Base-by-base conservation (phyloP, 1,140 invertebrate species). In the Agrypnia vestita region DNA sequence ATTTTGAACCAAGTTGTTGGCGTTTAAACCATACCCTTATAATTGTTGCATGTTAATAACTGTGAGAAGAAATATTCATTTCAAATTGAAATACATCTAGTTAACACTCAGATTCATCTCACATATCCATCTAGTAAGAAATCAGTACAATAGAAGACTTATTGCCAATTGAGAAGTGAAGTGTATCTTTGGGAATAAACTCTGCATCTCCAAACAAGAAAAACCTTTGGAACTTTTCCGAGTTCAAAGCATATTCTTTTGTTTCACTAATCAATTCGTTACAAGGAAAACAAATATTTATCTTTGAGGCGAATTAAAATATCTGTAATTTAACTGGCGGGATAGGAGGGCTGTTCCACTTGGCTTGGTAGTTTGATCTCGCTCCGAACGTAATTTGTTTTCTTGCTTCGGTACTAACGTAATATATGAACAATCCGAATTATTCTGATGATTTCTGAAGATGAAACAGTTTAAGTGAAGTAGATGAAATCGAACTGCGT, bases 311-410 rank as follows among this genome's bases (percentile, higher is more conserved):
- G 17, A 74, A 74, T 74, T 74, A 76, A 64, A 64, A 76, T 76
- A 67, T 76, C 53, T 76, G 59, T 62, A 76, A 81, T 78, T 74
- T 62, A 59, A 78, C 46, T 77, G 71, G 76, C 19, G 10, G 53
- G 73, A 44, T 25, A 67, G 56, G 56, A 72, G 17, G 44, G 49
- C n/a, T 76, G 78, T 82, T 82, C 61, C 81, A 67, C 81, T 77
- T 77, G 71, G 49, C 55, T 82, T 51, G 78, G 25, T 77, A 82
- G 81, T 82, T 82, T 82, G 78, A 82, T 82, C 78, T 64, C 46
- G 25, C 44, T 67, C 15, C 21, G 62, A 9, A 13, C 59, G 69
- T 78, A 76, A 82, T 79, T 79, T 82, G 75, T 71, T 77, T 79
- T 82, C 56, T 82, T 77, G 21, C 51, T 19, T 74, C 43, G 56